phyloP scores from a whole-genome alignment of 2,888 invertebrate species.

The Cataglyphis albicans region DNA sequence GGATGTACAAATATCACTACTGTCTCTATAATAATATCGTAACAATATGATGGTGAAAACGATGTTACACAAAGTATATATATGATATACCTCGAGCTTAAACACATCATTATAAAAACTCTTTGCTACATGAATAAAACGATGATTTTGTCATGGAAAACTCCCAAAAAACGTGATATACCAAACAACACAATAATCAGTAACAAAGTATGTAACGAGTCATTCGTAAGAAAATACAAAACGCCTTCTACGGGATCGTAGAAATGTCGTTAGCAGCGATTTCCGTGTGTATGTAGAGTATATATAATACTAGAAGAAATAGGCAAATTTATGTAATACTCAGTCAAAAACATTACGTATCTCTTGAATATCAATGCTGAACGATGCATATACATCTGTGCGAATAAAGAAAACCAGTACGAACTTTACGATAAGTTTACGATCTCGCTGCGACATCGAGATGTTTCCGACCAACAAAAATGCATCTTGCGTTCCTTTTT shows the following conservation, averaged over 20 bases:
- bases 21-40: conserved; percentile 61
- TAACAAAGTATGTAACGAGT: conserved; percentile 54
- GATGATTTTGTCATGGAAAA: conserved; percentile 58
- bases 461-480: conserved; percentile 21
- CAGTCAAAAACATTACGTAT: conserved; percentile 69
- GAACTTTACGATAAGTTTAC: conserved; percentile 59
- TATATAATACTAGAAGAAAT: conserved; percentile 54
- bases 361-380: conserved; percentile 68
- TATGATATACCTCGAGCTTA: conserved; percentile 70
- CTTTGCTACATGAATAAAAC: conserved; percentile 66
- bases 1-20: conserved; percentile 60
- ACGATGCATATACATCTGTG: conserved; percentile 73
- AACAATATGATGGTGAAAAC: conserved; percentile 61
- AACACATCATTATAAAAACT: conserved; percentile 71
- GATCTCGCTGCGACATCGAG: conserved; percentile 72
- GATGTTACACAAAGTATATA: conserved; percentile 69
- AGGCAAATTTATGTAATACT: conserved; percentile 56
- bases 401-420: conserved; percentile 70
- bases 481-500: background rate
- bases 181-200: conserved; percentile 68
- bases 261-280: conserved; percentile 64
- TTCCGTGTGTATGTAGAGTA: conserved; percentile 37
- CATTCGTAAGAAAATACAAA: conserved; percentile 60
- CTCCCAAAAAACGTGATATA: conserved; percentile 66
- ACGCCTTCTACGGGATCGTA: conserved; percentile 56